Evolutionary conservation across 2,888 invertebrate genomes (phyloP), one percentile per base, ranked within the genome.

Genomic region (Agrochola circellaris): DNA sequence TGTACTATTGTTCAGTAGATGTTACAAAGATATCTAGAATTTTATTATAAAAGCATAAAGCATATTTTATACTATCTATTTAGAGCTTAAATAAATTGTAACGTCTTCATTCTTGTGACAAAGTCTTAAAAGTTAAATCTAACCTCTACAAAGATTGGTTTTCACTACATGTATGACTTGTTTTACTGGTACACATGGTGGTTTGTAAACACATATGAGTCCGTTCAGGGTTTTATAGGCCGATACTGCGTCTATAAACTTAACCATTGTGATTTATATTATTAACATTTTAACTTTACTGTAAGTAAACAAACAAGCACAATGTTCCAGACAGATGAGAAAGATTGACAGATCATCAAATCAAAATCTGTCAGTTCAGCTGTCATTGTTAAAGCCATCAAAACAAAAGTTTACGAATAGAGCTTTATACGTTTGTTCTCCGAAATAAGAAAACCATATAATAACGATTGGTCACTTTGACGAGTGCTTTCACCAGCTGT

Each of bases 121-220:
- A 45, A 11, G 9, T 67, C 23, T 30, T 30, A 13, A 48, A 61
- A 26, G 2, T 60, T n/a, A 23, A 58, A 60, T 69, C 92, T 96
- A 96, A 98, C 98, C 98, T 97, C 96, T 95, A 90, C 97, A 98
- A 77, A 98, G 91, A 91, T 98, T 98, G 60, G 95, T 92, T 81
- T 97, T 93, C 65, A 98, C 93, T 5, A 97, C 97, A 69, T 96
- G 94, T 88, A 97, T 97, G 0, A 98, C 95, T 89, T 96, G 96
- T 34, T 90, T 90, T 0, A 97, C 93, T 62, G 97, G 94, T 56
- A 97, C 95, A 72, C 97, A 97, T 0, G 97, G 92, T 23, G 98
- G 98, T 93, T 99, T 99, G 89, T 98, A 98, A 23, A 99, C 95
- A 93, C 98, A 98, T 80, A 98, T 95, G 13, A 99, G 90, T 45